Conservation (phyloP, 2,113 vertebrate genomes). For the Ceyx cyanopectus region DNA sequence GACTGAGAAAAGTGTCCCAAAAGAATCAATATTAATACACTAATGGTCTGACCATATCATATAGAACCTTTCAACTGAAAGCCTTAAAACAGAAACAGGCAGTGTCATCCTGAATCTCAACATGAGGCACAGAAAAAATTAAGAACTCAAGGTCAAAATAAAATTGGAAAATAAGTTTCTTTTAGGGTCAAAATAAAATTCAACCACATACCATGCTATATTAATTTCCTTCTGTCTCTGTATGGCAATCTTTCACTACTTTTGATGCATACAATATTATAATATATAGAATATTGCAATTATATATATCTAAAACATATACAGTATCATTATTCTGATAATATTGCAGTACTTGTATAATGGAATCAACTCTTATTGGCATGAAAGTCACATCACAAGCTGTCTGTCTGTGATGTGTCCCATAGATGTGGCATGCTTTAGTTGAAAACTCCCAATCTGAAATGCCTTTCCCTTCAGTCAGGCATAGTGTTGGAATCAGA, state of each 20-base stretch:
- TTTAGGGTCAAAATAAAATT: neutral
- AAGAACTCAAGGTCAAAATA: neutral
- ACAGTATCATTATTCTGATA: neutral
- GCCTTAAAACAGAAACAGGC: neutral
- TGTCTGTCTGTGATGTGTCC: neutral
- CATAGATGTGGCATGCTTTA: neutral
- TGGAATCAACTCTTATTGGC: neutral
- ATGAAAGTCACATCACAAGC: neutral
- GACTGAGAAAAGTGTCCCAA: neutral
- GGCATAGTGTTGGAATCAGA: neutral
- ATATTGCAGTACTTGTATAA: neutral
- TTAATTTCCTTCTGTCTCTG: neutral
- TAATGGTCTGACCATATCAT: neutral
- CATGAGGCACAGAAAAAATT: neutral
- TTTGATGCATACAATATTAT: neutral
- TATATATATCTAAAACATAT: neutral
- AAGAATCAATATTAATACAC: neutral
- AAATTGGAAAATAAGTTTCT: neutral
- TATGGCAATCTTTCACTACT: neutral
- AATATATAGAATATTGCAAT: neutral
- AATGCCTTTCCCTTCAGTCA: neutral
- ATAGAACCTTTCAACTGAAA: neutral
- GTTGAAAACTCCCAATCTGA: conserved; percentile 4
- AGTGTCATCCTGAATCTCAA: neutral
- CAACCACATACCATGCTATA: neutral